phyloP scores from a whole-genome alignment of 2,797 vertebrate genomes.

The Sebastes hubbsi region DNA sequence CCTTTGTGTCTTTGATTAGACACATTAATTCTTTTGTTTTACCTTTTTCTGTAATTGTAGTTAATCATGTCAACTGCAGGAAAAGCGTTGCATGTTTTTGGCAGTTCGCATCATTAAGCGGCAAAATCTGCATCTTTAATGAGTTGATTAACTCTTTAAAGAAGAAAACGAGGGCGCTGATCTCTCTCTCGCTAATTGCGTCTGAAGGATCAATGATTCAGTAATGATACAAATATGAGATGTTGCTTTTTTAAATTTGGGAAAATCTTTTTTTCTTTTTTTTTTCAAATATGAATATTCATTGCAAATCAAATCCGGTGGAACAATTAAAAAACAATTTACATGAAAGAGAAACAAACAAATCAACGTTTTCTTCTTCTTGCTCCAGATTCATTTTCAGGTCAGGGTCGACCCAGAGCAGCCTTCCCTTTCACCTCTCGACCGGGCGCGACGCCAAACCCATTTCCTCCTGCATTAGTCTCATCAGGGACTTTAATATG shows the following conservation, averaged over 20 bases:
- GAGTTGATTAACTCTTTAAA: constrained; percentile 48
- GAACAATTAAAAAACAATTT: not conserved
- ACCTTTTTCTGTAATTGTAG: constrained; percentile 56
- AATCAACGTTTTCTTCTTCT: not conserved
- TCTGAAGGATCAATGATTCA: constrained; percentile 52
- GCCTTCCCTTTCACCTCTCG: constrained; percentile 57
- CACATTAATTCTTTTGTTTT: constrained; percentile 61
- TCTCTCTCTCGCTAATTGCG: constrained; percentile 34
- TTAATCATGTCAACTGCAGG: constrained; percentile 57
- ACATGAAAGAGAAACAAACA: not conserved
- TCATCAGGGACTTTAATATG: constrained; percentile 79
- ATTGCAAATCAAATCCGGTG: constrained; percentile 10
- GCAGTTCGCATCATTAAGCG: constrained; percentile 36
- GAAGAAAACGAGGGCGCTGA: constrained; percentile 21
- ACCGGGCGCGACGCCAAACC: constrained; percentile 56
- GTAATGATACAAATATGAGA: constrained; percentile 40
- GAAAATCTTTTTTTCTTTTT: not conserved
- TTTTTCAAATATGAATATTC: constrained; percentile 35
- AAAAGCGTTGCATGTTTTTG: constrained; percentile 8
- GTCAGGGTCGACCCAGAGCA: constrained; percentile 36
- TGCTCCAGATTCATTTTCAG: not conserved
- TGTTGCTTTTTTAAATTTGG: constrained; percentile 15
- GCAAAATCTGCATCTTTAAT: constrained; percentile 66
- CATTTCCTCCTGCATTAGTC: constrained; percentile 81
- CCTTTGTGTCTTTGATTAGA: constrained; percentile 65